phyloP scores from a whole-genome alignment of 1,140 invertebrate genomes.

The Zaprionus davidi region DNA sequence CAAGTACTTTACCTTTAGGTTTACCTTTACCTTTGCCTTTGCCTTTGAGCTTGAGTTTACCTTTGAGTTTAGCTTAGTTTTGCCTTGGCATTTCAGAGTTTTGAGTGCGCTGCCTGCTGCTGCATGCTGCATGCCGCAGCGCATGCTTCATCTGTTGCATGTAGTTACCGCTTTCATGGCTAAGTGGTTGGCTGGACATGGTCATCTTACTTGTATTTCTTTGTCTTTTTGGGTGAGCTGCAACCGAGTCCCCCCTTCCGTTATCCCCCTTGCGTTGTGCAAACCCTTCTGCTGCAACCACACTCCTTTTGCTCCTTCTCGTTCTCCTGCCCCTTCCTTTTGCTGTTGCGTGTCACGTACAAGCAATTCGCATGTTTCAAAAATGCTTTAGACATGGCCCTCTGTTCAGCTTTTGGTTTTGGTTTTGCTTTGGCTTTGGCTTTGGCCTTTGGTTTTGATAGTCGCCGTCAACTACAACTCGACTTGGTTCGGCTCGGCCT shows the following conservation, averaged over 20 bases:
- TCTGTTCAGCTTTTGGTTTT: constrained; percentile 48
- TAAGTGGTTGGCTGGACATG: constrained; percentile 82
- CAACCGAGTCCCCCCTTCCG: constrained; percentile 10
- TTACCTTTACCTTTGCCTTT: constrained; percentile 45
- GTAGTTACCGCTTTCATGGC: constrained; percentile 82
- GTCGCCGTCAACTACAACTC: constrained; percentile 57
- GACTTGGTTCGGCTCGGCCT: not conserved
- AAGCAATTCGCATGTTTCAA: constrained; percentile 84
- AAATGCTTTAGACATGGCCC: constrained; percentile 79
- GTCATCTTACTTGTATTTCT: constrained; percentile 61
- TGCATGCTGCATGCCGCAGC: constrained; percentile 69
- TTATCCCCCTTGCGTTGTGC: not conserved
- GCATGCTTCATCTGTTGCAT: constrained; percentile 82
- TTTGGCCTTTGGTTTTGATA: constrained; percentile 60
- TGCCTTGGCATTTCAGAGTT: constrained; percentile 58
- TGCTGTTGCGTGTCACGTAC: constrained; percentile 83
- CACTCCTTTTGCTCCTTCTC: constrained; percentile 14
- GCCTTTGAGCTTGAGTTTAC: constrained; percentile 40
- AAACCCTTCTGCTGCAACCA: constrained; percentile 7
- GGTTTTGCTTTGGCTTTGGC: constrained; percentile 28
- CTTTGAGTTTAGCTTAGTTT: constrained; percentile 49
- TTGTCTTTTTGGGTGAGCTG: constrained; percentile 39
- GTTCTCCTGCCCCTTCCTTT: constrained; percentile 54
- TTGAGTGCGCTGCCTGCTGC: constrained; percentile 40
- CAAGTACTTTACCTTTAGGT: constrained; percentile 65